Evolutionary conservation across 2,797 vertebrate genomes (phyloP).

Genomic region (Smutsia temminckii): DNA sequence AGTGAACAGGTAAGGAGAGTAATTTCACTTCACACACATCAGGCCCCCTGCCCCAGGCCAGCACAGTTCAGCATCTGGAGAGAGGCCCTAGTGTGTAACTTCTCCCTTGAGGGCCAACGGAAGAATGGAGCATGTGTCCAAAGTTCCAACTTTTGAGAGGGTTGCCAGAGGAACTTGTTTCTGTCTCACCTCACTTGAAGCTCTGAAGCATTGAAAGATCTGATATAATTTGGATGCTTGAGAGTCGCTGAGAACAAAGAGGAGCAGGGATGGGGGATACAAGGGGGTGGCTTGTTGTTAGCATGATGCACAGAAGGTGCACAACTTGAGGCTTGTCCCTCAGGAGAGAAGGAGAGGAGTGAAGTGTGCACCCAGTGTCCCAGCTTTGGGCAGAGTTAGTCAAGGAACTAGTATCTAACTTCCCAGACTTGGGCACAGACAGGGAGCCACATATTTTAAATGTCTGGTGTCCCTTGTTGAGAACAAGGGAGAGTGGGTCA

Average conservation of each 20-base stretch:
- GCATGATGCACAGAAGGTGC: background rate
- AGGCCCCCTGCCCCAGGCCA: background rate
- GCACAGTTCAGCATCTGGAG: background rate
- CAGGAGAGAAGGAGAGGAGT: background rate
- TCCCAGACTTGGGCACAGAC: background rate
- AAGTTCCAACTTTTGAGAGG: background rate
- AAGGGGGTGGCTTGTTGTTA: background rate
- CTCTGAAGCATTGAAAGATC: background rate
- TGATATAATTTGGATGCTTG: background rate
- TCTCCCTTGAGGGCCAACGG: background rate
- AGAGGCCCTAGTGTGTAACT: background rate
- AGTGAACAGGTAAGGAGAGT: background rate
- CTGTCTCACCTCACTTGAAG: background rate
- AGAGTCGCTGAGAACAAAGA: background rate
- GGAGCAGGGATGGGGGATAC: background rate
- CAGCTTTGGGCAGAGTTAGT: background rate
- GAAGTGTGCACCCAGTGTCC: background rate
- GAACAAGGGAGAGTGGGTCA: accelerated
- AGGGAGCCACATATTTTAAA: background rate
- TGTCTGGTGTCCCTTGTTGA: background rate
- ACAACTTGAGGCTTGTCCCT: background rate
- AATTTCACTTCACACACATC: background rate
- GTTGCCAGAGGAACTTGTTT: background rate
- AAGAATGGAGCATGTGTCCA: background rate
- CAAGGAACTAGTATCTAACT: background rate